Conservation (phyloP, 2,888 invertebrate species). For the Eupithecia pulchellata region DNA sequence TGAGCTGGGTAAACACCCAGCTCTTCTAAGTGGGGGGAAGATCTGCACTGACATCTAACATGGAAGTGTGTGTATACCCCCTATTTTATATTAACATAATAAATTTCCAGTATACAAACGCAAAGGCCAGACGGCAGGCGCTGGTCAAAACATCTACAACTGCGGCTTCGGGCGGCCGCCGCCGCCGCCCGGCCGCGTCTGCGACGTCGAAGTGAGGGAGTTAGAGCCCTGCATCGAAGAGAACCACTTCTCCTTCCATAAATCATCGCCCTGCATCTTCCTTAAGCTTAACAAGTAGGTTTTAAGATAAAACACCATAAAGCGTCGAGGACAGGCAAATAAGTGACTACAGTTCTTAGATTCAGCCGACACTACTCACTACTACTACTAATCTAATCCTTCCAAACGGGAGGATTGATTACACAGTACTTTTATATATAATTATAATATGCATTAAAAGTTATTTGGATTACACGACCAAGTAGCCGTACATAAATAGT, state of each 20-base stretch:
- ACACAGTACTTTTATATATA: no score
- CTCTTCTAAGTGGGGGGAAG: no score
- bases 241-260: slow-evolving; percentile 95
- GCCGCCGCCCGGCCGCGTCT: slow-evolving; percentile 89
- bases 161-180: slow-evolving; percentile 89
- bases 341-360: no score
- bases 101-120: slow-evolving; percentile 88
- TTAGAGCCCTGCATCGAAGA: slow-evolving; percentile 93
- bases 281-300: slow-evolving; percentile 93
- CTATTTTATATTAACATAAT: not conserved
- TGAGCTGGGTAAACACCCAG: no score
- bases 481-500: not conserved
- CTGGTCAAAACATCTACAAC: slow-evolving; percentile 90
- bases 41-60: no score
- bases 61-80: not conserved
- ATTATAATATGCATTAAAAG: no score
- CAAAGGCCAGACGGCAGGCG: slow-evolving; percentile 89
- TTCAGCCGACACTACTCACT: no score
- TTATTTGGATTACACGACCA: not conserved
- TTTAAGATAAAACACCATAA: not conserved
- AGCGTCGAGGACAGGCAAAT: no score
- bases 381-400: no score
- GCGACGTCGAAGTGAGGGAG: slow-evolving; percentile 92
- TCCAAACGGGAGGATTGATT: no score
- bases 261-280: slow-evolving; percentile 97